Conservation (phyloP, 2,113 vertebrate genomes). For the Aspidoscelis tigris region DNA sequence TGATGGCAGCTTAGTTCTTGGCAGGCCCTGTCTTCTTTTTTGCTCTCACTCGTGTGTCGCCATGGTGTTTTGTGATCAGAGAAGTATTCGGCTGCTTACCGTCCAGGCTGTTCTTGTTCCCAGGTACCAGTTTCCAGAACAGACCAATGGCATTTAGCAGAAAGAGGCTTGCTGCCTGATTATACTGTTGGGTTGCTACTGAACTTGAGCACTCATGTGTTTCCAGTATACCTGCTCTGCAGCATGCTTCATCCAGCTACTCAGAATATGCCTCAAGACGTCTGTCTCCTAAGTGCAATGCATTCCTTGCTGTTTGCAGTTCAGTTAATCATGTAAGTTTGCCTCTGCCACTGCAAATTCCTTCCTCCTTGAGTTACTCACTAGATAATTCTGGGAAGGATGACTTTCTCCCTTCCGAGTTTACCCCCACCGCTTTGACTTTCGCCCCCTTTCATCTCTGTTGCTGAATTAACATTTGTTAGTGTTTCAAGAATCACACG, state of each 20-base stretch:
- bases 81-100: background rate
- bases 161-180: background rate
- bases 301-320: background rate
- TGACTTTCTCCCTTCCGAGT: slow-evolving; percentile 1
- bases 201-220: background rate
- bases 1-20: background rate
- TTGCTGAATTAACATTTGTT: slow-evolving; percentile 16
- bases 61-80: background rate
- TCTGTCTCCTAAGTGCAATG: background rate
- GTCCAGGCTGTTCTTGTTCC: background rate
- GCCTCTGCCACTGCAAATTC: slow-evolving; percentile 13
- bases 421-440: background rate
- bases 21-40: background rate
- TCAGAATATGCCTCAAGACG: background rate
- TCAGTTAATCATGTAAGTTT: background rate
- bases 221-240: background rate
- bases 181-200: background rate
- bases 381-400: slow-evolving; percentile 25
- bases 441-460: background rate
- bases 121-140: background rate
- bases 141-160: background rate
- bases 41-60: background rate
- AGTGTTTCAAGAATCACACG: background rate
- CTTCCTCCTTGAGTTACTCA: slow-evolving; percentile 37
- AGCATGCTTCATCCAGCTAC: background rate